Conservation (phyloP, 1,140 invertebrate species). For the Nixonia krombeini region DNA sequence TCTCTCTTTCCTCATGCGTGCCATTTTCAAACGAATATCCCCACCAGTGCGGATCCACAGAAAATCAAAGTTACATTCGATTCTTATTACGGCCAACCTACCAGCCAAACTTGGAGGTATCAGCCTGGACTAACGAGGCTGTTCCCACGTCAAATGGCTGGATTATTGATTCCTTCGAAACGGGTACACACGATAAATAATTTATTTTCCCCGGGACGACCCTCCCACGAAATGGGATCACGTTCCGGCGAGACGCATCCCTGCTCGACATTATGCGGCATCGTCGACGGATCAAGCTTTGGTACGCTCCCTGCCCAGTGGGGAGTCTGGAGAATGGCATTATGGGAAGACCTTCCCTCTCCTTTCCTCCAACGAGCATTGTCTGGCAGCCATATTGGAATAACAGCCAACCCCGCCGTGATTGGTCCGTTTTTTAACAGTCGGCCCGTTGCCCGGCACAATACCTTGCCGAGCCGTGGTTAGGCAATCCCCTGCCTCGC, state of each 20-base stretch:
- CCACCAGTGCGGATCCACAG: too few species aligned
- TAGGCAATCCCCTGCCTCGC: slow-evolving; percentile 64
- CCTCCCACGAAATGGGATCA: background rate
- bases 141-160: too few species aligned
- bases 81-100: too few species aligned
- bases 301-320: slow-evolving; percentile 55
- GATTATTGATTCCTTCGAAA: too few species aligned
- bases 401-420: slow-evolving; percentile 63
- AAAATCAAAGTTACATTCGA: too few species aligned
- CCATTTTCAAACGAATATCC: too few species aligned
- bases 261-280: slow-evolving; percentile 36
- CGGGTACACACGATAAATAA: too few species aligned
- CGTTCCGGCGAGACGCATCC: slow-evolving; percentile 52
- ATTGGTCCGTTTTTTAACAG: slow-evolving; percentile 70
- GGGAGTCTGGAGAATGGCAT: slow-evolving; percentile 67
- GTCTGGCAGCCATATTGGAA: slow-evolving; percentile 70
- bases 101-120: too few species aligned
- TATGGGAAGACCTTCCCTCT: slow-evolving; percentile 67
- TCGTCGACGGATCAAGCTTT: slow-evolving; percentile 43
- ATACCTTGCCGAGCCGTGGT: slow-evolving; percentile 52
- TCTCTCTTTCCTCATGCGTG: too few species aligned
- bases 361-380: slow-evolving; percentile 53
- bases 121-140: too few species aligned
- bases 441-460: slow-evolving; percentile 58
- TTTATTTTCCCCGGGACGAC: background rate